Evolutionary conservation across 2,113 vertebrate genomes (phyloP).

Genomic region (Sinocyclocheilus anophthalmus): DNA sequence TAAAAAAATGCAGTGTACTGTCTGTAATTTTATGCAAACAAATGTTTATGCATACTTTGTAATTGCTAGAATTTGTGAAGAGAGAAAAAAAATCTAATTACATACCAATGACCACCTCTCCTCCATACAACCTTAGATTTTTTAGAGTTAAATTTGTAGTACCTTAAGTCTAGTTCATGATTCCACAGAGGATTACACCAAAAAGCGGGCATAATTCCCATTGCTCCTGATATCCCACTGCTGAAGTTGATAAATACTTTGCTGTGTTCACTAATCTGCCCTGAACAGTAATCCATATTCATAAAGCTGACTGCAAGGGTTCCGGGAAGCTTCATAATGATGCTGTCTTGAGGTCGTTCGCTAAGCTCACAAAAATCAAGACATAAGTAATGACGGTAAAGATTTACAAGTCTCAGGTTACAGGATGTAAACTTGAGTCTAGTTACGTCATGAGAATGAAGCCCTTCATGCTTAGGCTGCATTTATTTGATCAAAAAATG

Average conservation of each 20-base stretch:
- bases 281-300: conserved; percentile 21
- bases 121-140: not conserved
- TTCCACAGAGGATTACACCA: conserved; percentile 7
- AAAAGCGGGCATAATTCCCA: not conserved
- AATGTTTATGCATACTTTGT: not conserved
- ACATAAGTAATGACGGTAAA: not conserved
- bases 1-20: not conserved
- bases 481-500: not conserved
- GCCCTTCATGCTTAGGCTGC: not conserved
- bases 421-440: not conserved
- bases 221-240: conserved; percentile 3
- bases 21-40: not conserved
- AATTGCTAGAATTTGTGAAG: not conserved
- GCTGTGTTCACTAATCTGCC: conserved; percentile 19
- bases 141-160: not conserved
- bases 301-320: conserved; percentile 16
- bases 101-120: not conserved
- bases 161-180: not conserved
- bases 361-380: not conserved
- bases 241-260: conserved; percentile 7
- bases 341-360: not conserved
- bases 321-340: conserved; percentile 20
- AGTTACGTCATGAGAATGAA: not conserved
- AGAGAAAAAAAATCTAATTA: not conserved
- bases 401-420: not conserved